Conservation (phyloP, 1,140 invertebrate genomes). For the Zaprionus davidi region DNA sequence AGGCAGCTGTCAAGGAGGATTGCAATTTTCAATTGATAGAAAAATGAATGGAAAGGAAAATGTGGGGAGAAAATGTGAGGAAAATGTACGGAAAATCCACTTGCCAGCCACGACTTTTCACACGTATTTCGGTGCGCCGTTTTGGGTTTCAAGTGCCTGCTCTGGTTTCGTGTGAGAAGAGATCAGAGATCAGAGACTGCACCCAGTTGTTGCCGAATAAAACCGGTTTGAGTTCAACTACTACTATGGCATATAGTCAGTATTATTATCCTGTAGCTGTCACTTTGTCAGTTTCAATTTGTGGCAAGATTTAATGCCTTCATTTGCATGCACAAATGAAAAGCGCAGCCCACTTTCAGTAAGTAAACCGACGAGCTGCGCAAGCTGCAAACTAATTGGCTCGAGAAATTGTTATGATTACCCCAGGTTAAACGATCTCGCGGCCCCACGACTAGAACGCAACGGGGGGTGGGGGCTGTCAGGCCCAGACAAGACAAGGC, state of each 20-base stretch:
- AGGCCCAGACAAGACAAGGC: slow-evolving; percentile 26
- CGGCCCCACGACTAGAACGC: slow-evolving; percentile 44
- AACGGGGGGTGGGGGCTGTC: slow-evolving; percentile 8
- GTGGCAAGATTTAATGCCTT: slow-evolving; percentile 75
- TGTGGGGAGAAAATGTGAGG: slow-evolving; percentile 36
- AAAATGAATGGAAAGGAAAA: slow-evolving; percentile 27
- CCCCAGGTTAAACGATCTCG: slow-evolving; percentile 73
- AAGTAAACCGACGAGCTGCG: slow-evolving; percentile 15
- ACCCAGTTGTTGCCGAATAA: slow-evolving; percentile 31
- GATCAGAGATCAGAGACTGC: slow-evolving; percentile 5
- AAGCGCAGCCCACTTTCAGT: slow-evolving; percentile 63
- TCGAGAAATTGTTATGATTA: slow-evolving; percentile 82
- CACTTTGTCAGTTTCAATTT: slow-evolving; percentile 77
- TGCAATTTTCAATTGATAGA: slow-evolving; percentile 34
- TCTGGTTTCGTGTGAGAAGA: slow-evolving; percentile 23
- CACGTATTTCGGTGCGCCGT: slow-evolving; percentile 45
- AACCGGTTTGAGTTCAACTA: slow-evolving; percentile 43
- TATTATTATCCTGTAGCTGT: slow-evolving; percentile 69
- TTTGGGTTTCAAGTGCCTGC: slow-evolving; percentile 17
- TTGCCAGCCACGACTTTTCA: slow-evolving; percentile 64
- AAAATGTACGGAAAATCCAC: slow-evolving; percentile 46
- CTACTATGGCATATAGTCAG: background rate
- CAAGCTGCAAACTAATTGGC: slow-evolving; percentile 67
- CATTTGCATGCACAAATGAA: slow-evolving; percentile 81
- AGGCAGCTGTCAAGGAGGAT: slow-evolving; percentile 6